These are phyloP conservation scores for Pituophis catenifer DNA, from an alignment of 2,113 vertebrate genomes.

Conservation along the genomic window DNA sequence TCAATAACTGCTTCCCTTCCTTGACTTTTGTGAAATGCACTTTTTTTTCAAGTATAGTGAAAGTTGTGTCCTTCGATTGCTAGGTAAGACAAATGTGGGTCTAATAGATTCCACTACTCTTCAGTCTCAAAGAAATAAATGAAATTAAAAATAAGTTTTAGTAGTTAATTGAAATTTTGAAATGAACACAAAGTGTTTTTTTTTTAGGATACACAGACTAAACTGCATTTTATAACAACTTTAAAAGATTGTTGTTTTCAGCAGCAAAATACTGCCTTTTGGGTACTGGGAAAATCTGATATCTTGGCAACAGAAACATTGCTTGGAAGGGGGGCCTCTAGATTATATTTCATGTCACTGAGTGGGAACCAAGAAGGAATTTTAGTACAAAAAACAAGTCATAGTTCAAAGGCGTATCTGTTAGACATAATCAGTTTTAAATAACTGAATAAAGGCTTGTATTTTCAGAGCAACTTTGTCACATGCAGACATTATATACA, in stretches of 20 bases:
- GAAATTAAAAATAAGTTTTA: background rate
- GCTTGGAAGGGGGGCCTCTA: background rate
- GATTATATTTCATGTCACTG: background rate
- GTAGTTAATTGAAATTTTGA: background rate
- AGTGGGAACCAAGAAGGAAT: background rate
- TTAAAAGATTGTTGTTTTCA: background rate
- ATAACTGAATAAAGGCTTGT: background rate
- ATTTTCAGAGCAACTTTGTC: background rate
- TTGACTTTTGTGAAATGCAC: background rate
- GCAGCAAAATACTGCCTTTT: slow-evolving; percentile 1
- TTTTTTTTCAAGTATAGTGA: background rate
- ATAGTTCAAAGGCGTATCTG: background rate
- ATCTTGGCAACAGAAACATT: background rate
- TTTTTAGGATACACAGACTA: background rate
- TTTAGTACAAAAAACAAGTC: background rate
- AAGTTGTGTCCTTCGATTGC: background rate
- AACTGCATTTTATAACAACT: background rate
- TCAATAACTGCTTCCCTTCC: background rate
- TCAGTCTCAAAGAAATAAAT: background rate
- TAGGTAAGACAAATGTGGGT: background rate
- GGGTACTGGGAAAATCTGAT: background rate
- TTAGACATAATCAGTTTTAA: background rate
- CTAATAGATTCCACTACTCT: background rate
- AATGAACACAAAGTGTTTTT: background rate
- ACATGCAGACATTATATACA: background rate